Evolutionary conservation across 2,888 invertebrate genomes (phyloP).

Genomic region (Ganaspis brasiliensis): DNA sequence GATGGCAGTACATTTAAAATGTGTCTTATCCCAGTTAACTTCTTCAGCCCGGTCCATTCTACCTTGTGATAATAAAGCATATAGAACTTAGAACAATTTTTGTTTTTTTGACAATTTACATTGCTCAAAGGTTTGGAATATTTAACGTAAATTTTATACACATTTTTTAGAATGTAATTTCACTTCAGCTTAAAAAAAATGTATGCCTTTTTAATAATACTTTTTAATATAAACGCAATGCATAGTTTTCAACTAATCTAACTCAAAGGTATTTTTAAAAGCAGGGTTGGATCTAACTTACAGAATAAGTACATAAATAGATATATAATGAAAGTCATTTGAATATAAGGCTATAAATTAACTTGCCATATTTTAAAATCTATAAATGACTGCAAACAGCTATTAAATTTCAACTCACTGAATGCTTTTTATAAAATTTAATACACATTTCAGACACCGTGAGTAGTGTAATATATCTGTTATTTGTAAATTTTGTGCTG

Average conservation of each 20-base stretch:
- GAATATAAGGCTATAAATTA: not conserved
- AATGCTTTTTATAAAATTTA: not conserved
- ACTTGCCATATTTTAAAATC: not conserved
- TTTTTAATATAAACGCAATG: conserved; percentile 3
- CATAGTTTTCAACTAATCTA: not conserved
- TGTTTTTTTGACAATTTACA: not conserved
- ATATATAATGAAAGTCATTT: not conserved
- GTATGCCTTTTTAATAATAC: conserved; percentile 4
- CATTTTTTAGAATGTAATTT: conserved; percentile 5
- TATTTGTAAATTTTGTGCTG: not conserved
- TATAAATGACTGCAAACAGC: not conserved
- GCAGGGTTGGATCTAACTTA: not conserved
- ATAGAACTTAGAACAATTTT: not conserved
- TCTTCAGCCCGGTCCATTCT: not conserved
- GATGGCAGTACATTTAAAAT: no score
- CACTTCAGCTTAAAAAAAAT: not conserved
- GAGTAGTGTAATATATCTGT: not conserved
- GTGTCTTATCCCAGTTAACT: no score
- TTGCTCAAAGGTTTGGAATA: conserved; percentile 9
- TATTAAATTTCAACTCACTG: not conserved
- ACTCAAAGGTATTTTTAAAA: not conserved
- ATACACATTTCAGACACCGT: not conserved
- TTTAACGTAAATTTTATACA: not conserved
- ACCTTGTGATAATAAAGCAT: not conserved
- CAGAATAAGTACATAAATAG: not conserved